A percentile compares a stretch with the other conserved stretches of the same genome.
phyloP scores from a whole-genome alignment of 2,797 vertebrate genomes.

The Todus mexicanus region DNA sequence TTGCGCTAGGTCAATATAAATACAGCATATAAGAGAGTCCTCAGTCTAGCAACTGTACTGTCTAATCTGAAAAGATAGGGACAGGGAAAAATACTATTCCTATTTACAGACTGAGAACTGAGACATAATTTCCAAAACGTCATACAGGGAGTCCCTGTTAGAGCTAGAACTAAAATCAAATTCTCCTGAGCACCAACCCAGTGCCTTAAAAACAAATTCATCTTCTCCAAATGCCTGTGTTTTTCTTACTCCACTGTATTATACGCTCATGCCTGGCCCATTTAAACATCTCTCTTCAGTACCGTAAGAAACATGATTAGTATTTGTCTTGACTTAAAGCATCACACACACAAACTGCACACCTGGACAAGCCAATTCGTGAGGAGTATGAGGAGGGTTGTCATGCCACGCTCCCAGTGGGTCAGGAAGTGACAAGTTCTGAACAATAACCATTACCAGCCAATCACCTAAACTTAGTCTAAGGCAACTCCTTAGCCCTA shows the following conservation, averaged over 20 bases:
- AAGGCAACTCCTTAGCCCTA: not conserved
- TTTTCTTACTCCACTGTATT: not conserved
- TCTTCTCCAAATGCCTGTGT: not conserved
- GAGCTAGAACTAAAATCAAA: conserved; percentile 7
- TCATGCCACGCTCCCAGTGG: not conserved
- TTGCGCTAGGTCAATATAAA: not conserved
- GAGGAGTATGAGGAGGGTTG: not conserved
- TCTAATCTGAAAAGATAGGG: not conserved
- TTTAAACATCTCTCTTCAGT: not conserved
- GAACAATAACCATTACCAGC: not conserved
- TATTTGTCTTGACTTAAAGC: not conserved
- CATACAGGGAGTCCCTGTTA: not conserved
- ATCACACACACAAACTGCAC: not conserved
- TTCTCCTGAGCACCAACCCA: not conserved
- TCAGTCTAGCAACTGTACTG: not conserved
- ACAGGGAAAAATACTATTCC: not conserved
- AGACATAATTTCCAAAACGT: not conserved
- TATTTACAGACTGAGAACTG: not conserved
- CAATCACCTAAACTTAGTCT: not conserved
- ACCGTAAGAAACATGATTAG: not conserved
- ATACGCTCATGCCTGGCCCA: not conserved
- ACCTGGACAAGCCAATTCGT: not conserved
- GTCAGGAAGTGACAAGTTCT: not conserved
- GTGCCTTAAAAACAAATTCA: not conserved
- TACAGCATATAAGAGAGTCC: not conserved